Conservation (phyloP, 2,888 invertebrate species). For the Synergus japonicus region DNA sequence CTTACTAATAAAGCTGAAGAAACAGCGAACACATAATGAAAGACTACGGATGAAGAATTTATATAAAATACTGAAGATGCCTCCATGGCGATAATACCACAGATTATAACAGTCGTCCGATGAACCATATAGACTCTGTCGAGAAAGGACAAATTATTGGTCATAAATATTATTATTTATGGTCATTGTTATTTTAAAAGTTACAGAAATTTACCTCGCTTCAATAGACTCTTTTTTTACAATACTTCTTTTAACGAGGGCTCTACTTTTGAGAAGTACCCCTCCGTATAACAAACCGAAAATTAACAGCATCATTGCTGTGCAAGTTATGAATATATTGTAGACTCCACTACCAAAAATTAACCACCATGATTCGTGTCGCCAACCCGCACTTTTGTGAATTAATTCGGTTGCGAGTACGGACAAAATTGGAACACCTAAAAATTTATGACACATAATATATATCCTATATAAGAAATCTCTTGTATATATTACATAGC, state of each 20-base stretch:
- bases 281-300: constrained; percentile 85
- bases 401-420: constrained; percentile 84
- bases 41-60: constrained; percentile 81
- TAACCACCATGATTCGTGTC: constrained; percentile 83
- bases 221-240: constrained; percentile 73
- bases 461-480: neutral
- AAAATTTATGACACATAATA: constrained; percentile 1
- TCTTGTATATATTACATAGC: neutral
- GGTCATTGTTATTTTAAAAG: neutral
- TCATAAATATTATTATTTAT: constrained; percentile 12
- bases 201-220: constrained; percentile 65
- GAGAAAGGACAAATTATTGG: constrained; percentile 49
- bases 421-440: constrained; percentile 84
- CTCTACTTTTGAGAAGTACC: constrained; percentile 78
- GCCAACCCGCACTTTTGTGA: constrained; percentile 81
- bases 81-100: constrained; percentile 81
- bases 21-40: constrained; percentile 81
- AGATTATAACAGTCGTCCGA: constrained; percentile 81
- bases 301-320: constrained; percentile 83
- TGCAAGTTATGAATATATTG: constrained; percentile 84
- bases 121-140: constrained; percentile 82
- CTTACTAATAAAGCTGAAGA: constrained; percentile 82
- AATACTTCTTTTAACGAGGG: constrained; percentile 69
- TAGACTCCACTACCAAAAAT: constrained; percentile 81
- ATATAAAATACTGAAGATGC: constrained; percentile 83